Percentiles rank a stretch among this genome's conserved stretches.
These are phyloP conservation scores for Bombycilla garrulus DNA, from an alignment of 2,113 vertebrate species.

Conservation along the genomic window DNA sequence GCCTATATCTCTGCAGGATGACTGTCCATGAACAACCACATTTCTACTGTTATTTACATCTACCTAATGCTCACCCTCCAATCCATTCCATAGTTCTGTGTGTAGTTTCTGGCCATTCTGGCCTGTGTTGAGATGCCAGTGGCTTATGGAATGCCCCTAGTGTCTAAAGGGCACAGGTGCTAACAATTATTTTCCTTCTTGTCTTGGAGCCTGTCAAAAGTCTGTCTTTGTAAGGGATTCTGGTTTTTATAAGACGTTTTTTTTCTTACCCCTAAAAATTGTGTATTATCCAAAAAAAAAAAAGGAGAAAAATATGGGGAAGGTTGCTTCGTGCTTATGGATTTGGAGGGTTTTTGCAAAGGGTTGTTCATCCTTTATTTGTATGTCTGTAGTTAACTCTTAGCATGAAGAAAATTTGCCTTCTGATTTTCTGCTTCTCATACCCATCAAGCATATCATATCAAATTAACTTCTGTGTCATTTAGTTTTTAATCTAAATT, in stretches of 20 bases:
- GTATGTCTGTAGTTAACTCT: neutral
- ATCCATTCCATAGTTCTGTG: neutral
- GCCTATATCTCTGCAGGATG: neutral
- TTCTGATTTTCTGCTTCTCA: neutral
- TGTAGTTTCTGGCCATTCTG: neutral
- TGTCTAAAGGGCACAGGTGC: neutral
- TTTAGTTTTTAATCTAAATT: neutral
- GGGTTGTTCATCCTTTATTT: neutral
- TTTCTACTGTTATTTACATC: neutral
- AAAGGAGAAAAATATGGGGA: fast-evolving
- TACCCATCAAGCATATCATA: neutral
- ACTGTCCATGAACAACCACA: neutral
- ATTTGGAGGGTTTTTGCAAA: neutral
- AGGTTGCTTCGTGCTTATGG: fast-evolving
- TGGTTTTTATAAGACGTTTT: neutral
- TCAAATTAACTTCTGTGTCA: neutral
- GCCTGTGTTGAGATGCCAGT: neutral
- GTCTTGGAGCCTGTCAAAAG: neutral
- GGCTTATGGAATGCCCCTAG: neutral
- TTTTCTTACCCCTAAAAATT: neutral
- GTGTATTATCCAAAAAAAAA: neutral
- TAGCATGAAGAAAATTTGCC: neutral
- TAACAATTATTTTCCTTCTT: neutral
- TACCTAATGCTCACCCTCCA: neutral
- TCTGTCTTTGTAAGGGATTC: neutral